Evolutionary conservation across 2,797 vertebrate genomes (phyloP), one percentile per base, ranked within the genome.

Genomic region (Pyrocephalus nanus): DNA sequence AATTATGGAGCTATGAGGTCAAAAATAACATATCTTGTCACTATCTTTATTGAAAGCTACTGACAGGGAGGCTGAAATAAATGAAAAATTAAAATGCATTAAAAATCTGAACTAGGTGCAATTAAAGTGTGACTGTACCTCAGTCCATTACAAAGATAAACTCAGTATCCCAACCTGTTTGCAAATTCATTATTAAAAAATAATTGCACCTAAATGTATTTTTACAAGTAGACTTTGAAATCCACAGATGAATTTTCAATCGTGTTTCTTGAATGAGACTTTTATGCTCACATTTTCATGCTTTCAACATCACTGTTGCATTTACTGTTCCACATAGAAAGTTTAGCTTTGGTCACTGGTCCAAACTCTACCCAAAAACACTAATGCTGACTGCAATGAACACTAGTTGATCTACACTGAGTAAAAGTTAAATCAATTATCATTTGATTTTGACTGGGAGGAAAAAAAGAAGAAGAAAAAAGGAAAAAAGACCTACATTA

Each of bases 401-500:
- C 4, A 38, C 6, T 34, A 45, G 12, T 17, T 73, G 15, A 40
- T 25, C 32, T 43, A 74, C 45, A 54, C 2, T 27, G 26, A 76
- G 8, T 10, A 45, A 11, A 7, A 36, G 23, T n/a, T 54, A 62
- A 83, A 82, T 36, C 2, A 86, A 73, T 45, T 57, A 48, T 2
- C 3, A 45, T 23, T 58, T 74, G 8, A 66, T 67, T 70, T 76
- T 54, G 77, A 51, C 4, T 21, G 5, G 3, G 13, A 57, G 17
- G 30, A 48, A 15, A 67, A 67, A 26, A 32, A 5, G 20, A 17
- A 6, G 11, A 20, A 6, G 23, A 9, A 22, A 19, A n/a, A 17
- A 36, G 8, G 0, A 51, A 19, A 14, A 29, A 0, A 2, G 10
- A n/a, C 8, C 8, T 34, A 6, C 2, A 19, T n/a, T 50, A 21